Evolutionary conservation across 1,140 invertebrate species (phyloP), one percentile per base, ranked within the genome.

Genomic region (Subanguina moxae): DNA sequence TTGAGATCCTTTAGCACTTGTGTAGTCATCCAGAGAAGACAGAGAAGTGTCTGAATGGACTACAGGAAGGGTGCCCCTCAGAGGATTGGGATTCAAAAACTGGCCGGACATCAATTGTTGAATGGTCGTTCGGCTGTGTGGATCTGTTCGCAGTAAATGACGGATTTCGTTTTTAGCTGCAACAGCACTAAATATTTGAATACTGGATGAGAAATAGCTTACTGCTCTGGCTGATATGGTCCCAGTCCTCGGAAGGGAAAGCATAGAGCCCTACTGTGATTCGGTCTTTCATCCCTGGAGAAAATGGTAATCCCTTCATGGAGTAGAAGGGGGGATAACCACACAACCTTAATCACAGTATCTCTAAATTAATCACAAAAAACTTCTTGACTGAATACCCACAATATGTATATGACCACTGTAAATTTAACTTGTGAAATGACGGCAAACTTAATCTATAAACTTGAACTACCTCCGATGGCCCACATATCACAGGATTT

Each of bases 401-500:
- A 91, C 89, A 92, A 85, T 82, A 97, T 97, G 83, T 97, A 97
- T 91, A 95, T 96, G 62, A 96, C 94, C 56, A 97, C 32, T 38
- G 11, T 38, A 38, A 38, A 38, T 5, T 38, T 38, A 3, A 38
- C 32, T 38, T 38, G 32, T 11, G 11, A 38, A 11, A 5, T 38
- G 32, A 11, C 11, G 32, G n/a, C n/a, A n/a, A n/a, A n/a, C 32
- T 38, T 38, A 38, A 38, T 5, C 32, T 38, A 38, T 11, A 38
- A 38, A 38, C 3, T 38, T 38, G 3, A 38, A 3, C 11, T 38
- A 38, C 32, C 93, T 57, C 94, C 94, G 64, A 97, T 84, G 0
- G 93, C 95, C 94, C 94, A 97, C 83, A 97, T 93, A 86, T 97
- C 94, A 86, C 94, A 97, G 69, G 91, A 94, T 62, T 94, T 97